Percentiles rank a stretch among this genome's conserved stretches.
Evolutionary conservation across 2,113 vertebrate species (phyloP).

Genomic region (Takifugu bimaculatus): DNA sequence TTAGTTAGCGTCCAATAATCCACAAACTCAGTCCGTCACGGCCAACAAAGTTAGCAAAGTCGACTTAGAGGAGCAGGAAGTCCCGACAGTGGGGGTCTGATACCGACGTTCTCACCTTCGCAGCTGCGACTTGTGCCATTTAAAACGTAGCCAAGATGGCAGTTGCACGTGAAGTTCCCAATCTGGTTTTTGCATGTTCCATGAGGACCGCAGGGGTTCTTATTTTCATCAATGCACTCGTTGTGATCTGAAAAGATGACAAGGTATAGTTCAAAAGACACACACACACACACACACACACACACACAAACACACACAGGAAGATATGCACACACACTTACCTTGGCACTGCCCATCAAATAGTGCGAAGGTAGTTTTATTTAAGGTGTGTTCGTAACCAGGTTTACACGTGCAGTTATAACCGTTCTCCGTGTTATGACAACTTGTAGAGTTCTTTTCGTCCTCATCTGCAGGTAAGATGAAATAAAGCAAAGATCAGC

Average conservation of each 20-base stretch:
- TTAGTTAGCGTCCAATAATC: too few relatives aligned
- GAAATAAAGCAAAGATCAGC: too few relatives aligned
- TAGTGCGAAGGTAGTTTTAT: fast-evolving
- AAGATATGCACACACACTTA: conserved; percentile 17
- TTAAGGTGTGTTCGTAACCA: not conserved
- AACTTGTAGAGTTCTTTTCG: not conserved
- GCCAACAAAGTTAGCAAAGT: not conserved
- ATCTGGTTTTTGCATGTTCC: conserved; percentile 49
- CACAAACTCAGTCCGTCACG: not conserved
- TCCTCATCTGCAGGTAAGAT: conserved; percentile 20
- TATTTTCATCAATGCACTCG: conserved; percentile 14
- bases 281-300: not conserved
- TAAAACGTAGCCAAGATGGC: conserved; percentile 40
- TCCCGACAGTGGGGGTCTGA: too few relatives aligned
- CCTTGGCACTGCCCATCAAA: conserved; percentile 24
- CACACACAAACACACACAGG: not conserved
- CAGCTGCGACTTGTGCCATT: not conserved
- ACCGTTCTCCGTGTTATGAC: conserved; percentile 46
- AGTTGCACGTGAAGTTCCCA: conserved; percentile 52
- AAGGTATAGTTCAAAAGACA: not conserved
- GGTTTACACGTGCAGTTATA: conserved; percentile 31
- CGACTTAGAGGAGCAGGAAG: too few relatives aligned
- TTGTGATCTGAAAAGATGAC: conserved; percentile 50
- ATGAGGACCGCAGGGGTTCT: conserved; percentile 22
- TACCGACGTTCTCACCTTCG: conserved; percentile 44